Evolutionary conservation across 2,797 vertebrate genomes (phyloP), one percentile per base, ranked within the genome.

Genomic region (Tauraco hartlaubi): DNA sequence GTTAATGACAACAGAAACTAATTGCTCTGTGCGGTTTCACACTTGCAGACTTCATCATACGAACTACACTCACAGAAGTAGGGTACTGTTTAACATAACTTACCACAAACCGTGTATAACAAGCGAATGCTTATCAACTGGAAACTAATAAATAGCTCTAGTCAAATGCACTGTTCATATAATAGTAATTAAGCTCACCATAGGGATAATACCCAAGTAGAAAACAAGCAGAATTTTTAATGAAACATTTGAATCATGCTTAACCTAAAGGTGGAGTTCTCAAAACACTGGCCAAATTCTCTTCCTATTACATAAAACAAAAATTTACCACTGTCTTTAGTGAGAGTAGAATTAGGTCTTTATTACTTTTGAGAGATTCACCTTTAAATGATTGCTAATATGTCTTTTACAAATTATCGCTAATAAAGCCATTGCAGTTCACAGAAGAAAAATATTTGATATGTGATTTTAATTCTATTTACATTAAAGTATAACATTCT

Each of bases 121-220:
- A 61, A 87, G 25, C 55, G 41, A 92, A 79, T 33, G 35, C n/a
- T 92, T 93, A 68, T 92, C 90, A 87, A 15, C 52, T 85, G 54
- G 61, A 90, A 95, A 86, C 43, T 74, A 94, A 88, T 90, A 94
- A 91, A 94, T 93, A 85, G 49, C 26, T 95, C 33, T 66, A 91
- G 67, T 73, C 61, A 92, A 94, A 94, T 43, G 15, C 26, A 63
- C 39, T 82, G 33, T 66, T 94, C 71, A 78, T 88, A 61, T 71
- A 94, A 51, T 5, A 92, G 71, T 74, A 92, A 83, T 92, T 95
- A 93, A 88, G 64, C 33, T 88, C 80, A 90, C 69, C 67, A 67
- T 82, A 94, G 44, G 81, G 85, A 77, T 91, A 96, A 95, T 79
- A 94, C 82, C 26, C 39, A 80, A 89, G 77, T 39, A 81, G 56